Evolutionary conservation across 2,113 vertebrate genomes (phyloP).

Genomic region (Oryzias woworae): DNA sequence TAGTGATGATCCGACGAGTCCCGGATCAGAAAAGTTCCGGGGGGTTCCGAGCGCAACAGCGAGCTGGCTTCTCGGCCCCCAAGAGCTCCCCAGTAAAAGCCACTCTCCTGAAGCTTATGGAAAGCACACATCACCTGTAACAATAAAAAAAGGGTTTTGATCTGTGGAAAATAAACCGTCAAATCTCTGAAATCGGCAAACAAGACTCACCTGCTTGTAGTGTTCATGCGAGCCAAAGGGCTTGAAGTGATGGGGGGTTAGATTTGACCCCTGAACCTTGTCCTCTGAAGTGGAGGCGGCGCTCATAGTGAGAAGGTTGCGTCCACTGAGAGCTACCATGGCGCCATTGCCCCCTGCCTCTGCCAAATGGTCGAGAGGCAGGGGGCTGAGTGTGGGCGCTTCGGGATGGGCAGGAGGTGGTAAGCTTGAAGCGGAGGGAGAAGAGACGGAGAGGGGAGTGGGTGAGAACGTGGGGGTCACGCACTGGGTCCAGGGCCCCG

Average conservation of each 20-base stretch:
- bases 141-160: neutral
- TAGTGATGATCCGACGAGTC: constrained; percentile 97
- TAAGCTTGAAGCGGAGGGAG: constrained; percentile 8
- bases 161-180: neutral
- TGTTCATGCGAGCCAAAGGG: constrained; percentile 94
- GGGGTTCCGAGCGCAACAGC: constrained; percentile 85
- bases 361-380: constrained; percentile 66
- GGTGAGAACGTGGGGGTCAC: constrained; percentile 52
- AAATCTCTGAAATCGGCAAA: neutral
- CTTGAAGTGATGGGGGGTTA: constrained; percentile 88
- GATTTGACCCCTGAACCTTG: constrained; percentile 75
- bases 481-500: constrained; percentile 74
- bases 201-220: constrained; percentile 84
- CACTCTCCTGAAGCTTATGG: constrained; percentile 94
- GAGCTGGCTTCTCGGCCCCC: constrained; percentile 90
- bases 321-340: constrained; percentile 94
- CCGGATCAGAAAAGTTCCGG: constrained; percentile 95
- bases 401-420: constrained; percentile 35
- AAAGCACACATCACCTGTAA: constrained; percentile 85
- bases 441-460: constrained; percentile 28
- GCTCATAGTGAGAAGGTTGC: constrained; percentile 82
- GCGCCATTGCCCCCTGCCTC: constrained; percentile 86
- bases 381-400: constrained; percentile 62
- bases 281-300: constrained; percentile 83
- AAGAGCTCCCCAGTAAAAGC: constrained; percentile 96